Conservation (phyloP, 2,888 invertebrate species). For the Acleris sparsana region DNA sequence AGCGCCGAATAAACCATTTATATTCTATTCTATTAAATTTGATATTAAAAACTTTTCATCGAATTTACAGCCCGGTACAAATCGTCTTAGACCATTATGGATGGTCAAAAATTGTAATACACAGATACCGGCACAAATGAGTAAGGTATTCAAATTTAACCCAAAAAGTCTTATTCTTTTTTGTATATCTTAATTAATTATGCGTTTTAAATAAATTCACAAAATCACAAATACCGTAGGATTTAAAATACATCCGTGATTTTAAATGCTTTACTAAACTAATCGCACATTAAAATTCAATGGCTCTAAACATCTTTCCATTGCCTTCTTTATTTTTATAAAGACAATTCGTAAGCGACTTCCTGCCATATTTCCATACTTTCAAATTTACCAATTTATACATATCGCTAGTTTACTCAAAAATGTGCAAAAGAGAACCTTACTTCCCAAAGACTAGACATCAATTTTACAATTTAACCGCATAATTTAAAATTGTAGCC, state of each 20-base stretch:
- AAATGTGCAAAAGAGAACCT: background rate
- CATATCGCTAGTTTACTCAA: constrained; percentile 27
- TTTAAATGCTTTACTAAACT: constrained; percentile 40
- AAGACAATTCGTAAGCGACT: constrained; percentile 77
- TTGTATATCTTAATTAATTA: background rate
- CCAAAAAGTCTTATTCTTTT: no score
- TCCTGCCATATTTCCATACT: constrained; percentile 77
- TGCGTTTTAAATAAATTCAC: background rate
- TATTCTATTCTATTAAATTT: no score
- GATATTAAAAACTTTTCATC: no score
- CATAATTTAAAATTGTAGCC: background rate
- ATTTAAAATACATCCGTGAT: constrained; percentile 13
- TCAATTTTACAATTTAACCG: background rate
- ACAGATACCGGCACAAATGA: no score
- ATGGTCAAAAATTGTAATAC: no score
- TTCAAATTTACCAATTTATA: constrained; percentile 42
- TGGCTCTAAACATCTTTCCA: constrained; percentile 64
- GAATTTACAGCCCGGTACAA: no score
- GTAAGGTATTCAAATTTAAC: no score
- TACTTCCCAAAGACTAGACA: background rate
- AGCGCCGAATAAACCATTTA: no score
- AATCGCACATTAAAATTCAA: constrained; percentile 71
- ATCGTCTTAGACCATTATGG: no score
- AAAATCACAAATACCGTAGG: background rate
- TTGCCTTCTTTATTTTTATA: constrained; percentile 59